phyloP scores from a whole-genome alignment of 1,140 invertebrate genomes.

The Papilio machaon region DNA sequence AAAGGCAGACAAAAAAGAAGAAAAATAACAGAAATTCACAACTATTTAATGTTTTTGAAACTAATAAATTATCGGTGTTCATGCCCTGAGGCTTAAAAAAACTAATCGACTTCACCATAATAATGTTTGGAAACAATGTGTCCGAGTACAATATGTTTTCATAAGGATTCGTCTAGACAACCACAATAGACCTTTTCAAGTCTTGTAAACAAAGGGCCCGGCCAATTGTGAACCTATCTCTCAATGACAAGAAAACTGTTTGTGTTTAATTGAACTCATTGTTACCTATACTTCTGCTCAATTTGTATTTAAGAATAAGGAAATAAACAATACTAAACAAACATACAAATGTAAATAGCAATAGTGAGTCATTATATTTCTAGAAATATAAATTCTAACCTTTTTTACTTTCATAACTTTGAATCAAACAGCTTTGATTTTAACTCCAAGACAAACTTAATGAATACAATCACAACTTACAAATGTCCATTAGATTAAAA shows the following conservation, averaged over 20 bases:
- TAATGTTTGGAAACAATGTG: constrained; percentile 35
- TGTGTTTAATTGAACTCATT: constrained; percentile 39
- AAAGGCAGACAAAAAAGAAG: too few relatives aligned
- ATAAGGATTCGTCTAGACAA: constrained; percentile 59
- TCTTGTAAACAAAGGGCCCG: constrained; percentile 52
- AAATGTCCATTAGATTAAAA: too few relatives aligned
- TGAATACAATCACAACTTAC: too few relatives aligned
- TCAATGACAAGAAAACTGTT: constrained; percentile 37
- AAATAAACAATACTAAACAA: not conserved
- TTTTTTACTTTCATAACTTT: too few relatives aligned
- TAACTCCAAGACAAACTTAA: too few relatives aligned
- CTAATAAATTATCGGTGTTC: not conserved
- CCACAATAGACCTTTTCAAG: constrained; percentile 57
- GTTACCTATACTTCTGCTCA: constrained; percentile 27
- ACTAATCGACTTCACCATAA: constrained; percentile 12
- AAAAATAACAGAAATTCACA: not conserved
- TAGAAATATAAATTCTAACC: too few relatives aligned
- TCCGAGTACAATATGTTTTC: constrained; percentile 46
- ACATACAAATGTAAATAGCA: not conserved
- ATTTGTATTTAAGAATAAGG: constrained; percentile 30
- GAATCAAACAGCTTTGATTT: too few relatives aligned
- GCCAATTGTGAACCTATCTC: constrained; percentile 44
- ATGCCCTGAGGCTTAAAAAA: not conserved
- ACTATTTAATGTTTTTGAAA: not conserved
- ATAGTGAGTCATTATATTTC: not conserved